Evolutionary conservation across 2,888 invertebrate genomes (phyloP).

Genomic region (Pardosa pseudoannulata): DNA sequence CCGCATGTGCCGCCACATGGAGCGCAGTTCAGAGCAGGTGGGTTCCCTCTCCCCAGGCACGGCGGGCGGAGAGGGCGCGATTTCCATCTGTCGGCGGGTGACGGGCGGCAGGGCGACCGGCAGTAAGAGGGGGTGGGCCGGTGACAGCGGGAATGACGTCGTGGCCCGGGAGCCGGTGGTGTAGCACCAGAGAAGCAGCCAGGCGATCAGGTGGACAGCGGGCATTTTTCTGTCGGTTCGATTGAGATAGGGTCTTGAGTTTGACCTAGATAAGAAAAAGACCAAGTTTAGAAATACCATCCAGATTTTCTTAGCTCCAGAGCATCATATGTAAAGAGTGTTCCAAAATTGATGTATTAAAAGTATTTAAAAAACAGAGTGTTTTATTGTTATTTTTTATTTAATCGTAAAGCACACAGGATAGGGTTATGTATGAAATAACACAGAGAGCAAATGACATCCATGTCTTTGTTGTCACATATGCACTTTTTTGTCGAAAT

Average conservation of each 20-base stretch:
- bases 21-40: constrained; percentile 89
- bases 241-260: background rate
- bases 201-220: constrained; percentile 24
- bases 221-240: constrained; percentile 13
- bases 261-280: constrained; percentile 23
- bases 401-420: too few species aligned
- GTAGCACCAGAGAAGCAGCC: constrained; percentile 23
- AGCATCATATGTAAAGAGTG: constrained; percentile 5
- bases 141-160: constrained; percentile 51
- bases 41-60: constrained; percentile 81
- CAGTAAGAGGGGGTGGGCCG: constrained; percentile 39
- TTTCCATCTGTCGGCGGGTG: constrained; percentile 58
- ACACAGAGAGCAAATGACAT: too few species aligned
- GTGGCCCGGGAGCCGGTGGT: constrained; percentile 22
- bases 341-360: too few species aligned
- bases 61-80: constrained; percentile 22
- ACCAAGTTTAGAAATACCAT: background rate
- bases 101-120: constrained; percentile 55
- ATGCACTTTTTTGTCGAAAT: too few species aligned
- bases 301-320: background rate
- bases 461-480: too few species aligned
- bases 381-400: too few species aligned
- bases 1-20: constrained; percentile 95
- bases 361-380: too few species aligned
- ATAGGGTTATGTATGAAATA: too few species aligned